A percentile compares a stretch with the other conserved stretches of the same genome.
Evolutionary conservation across 2,797 vertebrate genomes (phyloP).

Genomic region (Carcharodon carcharias): DNA sequence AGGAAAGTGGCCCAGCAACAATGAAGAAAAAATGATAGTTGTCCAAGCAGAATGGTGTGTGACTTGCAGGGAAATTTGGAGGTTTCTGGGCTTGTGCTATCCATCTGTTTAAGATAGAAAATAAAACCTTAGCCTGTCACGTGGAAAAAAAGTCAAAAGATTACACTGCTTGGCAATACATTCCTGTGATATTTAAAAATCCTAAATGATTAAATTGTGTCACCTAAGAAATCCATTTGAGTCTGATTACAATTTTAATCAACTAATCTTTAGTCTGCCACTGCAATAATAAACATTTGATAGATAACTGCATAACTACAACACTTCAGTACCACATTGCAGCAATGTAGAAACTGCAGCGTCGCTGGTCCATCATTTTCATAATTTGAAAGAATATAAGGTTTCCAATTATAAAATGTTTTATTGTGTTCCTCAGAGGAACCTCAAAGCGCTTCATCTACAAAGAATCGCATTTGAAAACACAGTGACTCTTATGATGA

Average conservation of each 20-base stretch:
- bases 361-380: neutral
- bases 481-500: neutral
- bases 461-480: neutral
- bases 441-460: neutral
- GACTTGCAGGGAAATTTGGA: neutral
- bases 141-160: neutral
- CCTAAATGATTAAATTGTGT: neutral
- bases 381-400: neutral
- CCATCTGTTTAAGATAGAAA: neutral
- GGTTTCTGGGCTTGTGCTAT: neutral
- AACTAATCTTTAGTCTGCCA: neutral
- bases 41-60: neutral
- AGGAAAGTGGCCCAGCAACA: neutral
- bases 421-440: neutral
- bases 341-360: neutral
- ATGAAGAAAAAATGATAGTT: neutral
- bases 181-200: neutral
- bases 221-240: neutral
- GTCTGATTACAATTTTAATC: neutral
- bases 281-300: neutral
- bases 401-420: neutral
- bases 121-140: neutral
- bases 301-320: neutral
- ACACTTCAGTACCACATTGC: neutral
- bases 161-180: neutral